Evolutionary conservation across 2,113 vertebrate species (phyloP), one percentile per base, ranked within the genome.

Genomic region (Pontoporia blainvillei): DNA sequence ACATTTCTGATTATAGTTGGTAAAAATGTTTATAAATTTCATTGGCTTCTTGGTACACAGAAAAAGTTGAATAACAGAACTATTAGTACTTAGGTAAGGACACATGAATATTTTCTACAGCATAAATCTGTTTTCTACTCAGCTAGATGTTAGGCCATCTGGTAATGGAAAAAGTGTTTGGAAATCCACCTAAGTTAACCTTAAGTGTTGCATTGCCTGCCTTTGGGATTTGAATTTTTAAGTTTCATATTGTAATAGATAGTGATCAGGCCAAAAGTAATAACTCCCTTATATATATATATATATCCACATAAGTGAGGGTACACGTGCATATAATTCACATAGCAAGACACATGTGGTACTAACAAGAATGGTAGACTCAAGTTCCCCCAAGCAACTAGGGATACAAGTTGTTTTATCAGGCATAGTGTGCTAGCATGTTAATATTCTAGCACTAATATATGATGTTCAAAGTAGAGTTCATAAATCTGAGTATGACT

Each of bases 41-140:
- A 57, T 6, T 57, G 71, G 62, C n/a, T 84, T 93, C 81, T 91
- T 36, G 27, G 84, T 91, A 52, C 62, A 41, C 15, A 62, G 46
- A 90, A 85, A 94, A 34, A 3, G 34, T 11, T 0, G 8, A 93
- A 91, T 61, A 94, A 57, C 25, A n/a, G 39, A 52, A 12, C n/a
- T 61, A 23, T 52, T 31, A 41, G n/a, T 34, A 15, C 88, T 96
- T 96, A 91, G 72, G 66, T 90, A 97, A 88, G 25, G 52, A 81
- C 31, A 85, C 7, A 18, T 27, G 36, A 90, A 54, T 61, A 21
- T 91, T 96, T 97, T 88, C 96, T 90, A 21, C 2, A 0, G 67
- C 62, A 27, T 62, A 94, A 96, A 96, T 78, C 57, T 92, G 69
- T 79, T 95, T 96, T 57, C 54, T 86, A 41, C 46, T 84, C 46